Conservation (phyloP, 2,797 vertebrate species). For the Chaunax sp. region DNA sequence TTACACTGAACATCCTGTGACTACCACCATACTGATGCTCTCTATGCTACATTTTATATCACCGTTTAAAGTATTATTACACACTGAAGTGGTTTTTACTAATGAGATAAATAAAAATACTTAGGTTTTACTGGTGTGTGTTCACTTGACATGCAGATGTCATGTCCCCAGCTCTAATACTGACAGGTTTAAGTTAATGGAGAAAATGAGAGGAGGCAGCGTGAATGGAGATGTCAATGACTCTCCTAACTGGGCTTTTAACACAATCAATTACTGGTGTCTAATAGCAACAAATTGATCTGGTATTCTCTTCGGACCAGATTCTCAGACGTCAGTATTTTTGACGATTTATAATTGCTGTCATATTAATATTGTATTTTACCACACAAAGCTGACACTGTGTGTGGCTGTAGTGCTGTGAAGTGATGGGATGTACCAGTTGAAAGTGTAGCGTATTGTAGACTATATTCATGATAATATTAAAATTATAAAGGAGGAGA, state of each 20-base stretch:
- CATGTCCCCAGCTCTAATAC: neutral
- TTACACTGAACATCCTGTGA: neutral
- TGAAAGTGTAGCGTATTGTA: neutral
- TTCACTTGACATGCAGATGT: neutral
- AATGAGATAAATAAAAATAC: neutral
- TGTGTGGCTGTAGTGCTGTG: neutral
- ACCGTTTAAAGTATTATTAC: neutral
- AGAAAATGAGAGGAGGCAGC: constrained; percentile 32
- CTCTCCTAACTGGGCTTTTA: constrained; percentile 22
- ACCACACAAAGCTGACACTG: neutral
- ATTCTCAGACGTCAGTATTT: constrained; percentile 21
- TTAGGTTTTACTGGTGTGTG: too few relatives aligned
- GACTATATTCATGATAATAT: neutral
- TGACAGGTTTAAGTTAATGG: constrained; percentile 30
- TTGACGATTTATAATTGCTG: neutral
- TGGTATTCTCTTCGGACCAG: neutral
- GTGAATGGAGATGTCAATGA: constrained; percentile 21
- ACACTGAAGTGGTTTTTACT: neutral
- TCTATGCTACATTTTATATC: neutral
- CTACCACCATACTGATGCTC: neutral
- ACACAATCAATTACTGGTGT: constrained; percentile 29
- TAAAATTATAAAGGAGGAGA: constrained; percentile 6
- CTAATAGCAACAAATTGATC: constrained; percentile 41
- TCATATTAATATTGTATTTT: neutral
- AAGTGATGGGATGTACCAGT: neutral